Base-by-base conservation (phyloP, 2,113 vertebrate genomes). In the Alectura lathami region DNA sequence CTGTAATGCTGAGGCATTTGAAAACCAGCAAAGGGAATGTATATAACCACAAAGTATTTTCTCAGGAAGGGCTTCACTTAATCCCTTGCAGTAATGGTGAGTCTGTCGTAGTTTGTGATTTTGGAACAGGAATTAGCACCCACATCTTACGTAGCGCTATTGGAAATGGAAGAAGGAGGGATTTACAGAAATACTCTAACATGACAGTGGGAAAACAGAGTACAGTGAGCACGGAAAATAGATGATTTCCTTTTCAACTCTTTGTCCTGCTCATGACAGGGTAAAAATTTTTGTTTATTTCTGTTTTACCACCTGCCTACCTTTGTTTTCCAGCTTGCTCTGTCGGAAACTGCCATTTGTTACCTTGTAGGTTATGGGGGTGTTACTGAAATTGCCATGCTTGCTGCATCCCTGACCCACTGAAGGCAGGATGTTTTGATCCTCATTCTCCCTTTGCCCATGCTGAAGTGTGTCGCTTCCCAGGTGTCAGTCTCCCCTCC, bases 71-170 rank as follows among this genome's bases (percentile, higher is more conserved):
- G 22, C 29, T 53, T 89, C 47, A 17, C 29, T 57, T 50, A 17
- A 70, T 70, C 47, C 34, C 38, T 64, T 75, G 51, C n/a, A 47
- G 38, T 50, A 43, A 5, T 29, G 0, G 0, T 36, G 32, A 56
- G 51, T 63, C 22, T 89, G 82, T 54, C 45, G 57, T 11, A 23
- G 56, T 32, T 57, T 26, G 5, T 70, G 38, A 22, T 54, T 45
- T 75, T 45, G 32, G 42, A 32, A 17, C 0, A 3, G 47, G 29
- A 82, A 47, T 10, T 18, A 77, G 50, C 27, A 59, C 6, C 23
- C 4, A 4, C 13, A 16, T 66, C 40, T 66, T 77, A 75, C 34
- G n/a, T 40, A 32, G 15, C 38, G 17, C 42, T 53, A 0, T 27
- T 5, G 24, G 67, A 56, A 85, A 30, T 3, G 24, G 43, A 48